Evolutionary conservation across 30 jellyfish, hydroid and myxozoan species (phyloP), one percentile per base, ranked within the genome.

Genomic region (Turritopsis dohrnii): DNA sequence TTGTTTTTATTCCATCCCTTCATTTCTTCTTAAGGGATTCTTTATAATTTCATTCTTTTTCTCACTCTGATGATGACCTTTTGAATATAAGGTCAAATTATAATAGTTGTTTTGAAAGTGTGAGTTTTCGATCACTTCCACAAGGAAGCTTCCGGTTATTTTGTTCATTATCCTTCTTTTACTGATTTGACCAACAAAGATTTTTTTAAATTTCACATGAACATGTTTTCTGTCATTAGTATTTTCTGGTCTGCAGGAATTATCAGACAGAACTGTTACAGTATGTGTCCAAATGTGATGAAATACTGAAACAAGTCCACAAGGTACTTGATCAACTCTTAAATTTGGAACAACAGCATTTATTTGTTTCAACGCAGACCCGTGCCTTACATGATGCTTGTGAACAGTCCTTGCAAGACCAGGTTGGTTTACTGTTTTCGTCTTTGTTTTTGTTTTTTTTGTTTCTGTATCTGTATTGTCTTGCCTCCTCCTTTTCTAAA

Each of bases 381-480:
- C 82, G 94, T 53, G 91, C 97, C 19, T 72, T 92, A 65, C 97
- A 92, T 65, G 94, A 92, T 92, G 97, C 97, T 29, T 92, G 97
- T 88, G 97, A 92, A 28, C 95, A 92, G 71, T 92, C 97, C 27
- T 85, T 92, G 24, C 88, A 84, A 52, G 97, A 92, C 60, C 97
- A 92, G 95, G 97, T 92, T 28, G 31, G 30, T 53, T 54, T 20
- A 18, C 27, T 81, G 24, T 81, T 30, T 22, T 79, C 1, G 1
- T 23, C 22, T 4, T 30, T 26, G 28, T 80, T n/a, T 21, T 0
- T 3, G 53, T 23, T 80, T 30, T 52, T 76, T 16, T 18, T 52
- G 60, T 41, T 41, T 41, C 60, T 41, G n/a, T n/a, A n/a, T n/a
- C n/a, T n/a, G n/a, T n/a, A n/a, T n/a, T n/a, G n/a, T n/a, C n/a